Percentiles rank a stretch among this genome's conserved stretches.
Evolutionary conservation across 2,113 vertebrate genomes (phyloP).

Genomic region (Rhinoptilus africanus): DNA sequence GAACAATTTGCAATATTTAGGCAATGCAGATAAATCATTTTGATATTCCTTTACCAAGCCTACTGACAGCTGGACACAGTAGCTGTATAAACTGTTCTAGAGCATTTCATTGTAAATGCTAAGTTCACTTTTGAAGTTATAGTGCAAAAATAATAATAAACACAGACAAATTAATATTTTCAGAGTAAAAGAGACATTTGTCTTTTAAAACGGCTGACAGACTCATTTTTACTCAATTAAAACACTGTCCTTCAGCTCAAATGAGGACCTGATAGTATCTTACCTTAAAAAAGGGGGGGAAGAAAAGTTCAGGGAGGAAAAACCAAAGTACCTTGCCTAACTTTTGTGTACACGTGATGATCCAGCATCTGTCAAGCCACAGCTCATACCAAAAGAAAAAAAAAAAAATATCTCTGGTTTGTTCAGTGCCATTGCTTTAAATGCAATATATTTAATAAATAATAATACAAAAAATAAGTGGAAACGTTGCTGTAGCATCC

Average conservation of each 20-base stretch:
- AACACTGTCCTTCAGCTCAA: neutral
- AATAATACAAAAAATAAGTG: neutral
- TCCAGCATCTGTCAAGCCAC: neutral
- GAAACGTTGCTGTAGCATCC: neutral
- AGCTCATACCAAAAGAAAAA: neutral
- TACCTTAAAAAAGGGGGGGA: neutral
- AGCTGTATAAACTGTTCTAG: neutral
- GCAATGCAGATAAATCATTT: neutral
- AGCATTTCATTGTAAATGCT: neutral
- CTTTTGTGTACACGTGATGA: neutral
- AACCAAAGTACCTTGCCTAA: neutral
- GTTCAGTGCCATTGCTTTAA: neutral
- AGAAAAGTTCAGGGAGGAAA: neutral
- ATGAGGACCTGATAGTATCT: neutral
- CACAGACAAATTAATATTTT: neutral
- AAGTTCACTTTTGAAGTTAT: neutral
- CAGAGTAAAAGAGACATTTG: neutral
- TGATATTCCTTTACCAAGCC: neutral
- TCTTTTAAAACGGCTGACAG: neutral
- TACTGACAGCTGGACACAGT: neutral
- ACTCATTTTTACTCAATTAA: slow-evolving; percentile 30
- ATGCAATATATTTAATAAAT: neutral
- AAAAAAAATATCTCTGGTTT: neutral
- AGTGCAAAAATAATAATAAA: neutral
- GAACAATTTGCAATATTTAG: neutral